Base-by-base conservation (phyloP, 2,797 vertebrate genomes). In the Acrossocheilus fasciatus region DNA sequence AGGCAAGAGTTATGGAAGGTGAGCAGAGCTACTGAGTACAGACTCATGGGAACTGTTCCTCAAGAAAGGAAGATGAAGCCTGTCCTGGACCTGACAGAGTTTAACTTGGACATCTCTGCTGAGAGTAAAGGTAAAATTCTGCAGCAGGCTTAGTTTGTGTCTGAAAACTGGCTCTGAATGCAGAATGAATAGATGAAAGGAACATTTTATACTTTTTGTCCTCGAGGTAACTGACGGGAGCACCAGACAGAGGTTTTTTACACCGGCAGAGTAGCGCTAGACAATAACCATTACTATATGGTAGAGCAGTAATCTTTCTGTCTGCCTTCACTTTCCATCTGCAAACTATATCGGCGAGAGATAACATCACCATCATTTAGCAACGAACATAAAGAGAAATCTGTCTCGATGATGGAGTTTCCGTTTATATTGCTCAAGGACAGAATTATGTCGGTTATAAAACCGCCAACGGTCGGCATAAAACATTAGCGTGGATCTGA, bases 391-490 rank as follows among this genome's bases (percentile, higher is more conserved):
- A 88, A 92, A 87, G 88, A 86, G 75, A 90, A 89, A 91, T 90
- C 59, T 11, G 47, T 81, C 89, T 89, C 73, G 72, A 76, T 88
- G 87, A 93, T 91, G 74, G 83, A 82, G 91, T 86, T 90, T 87
- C 34, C 81, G 79, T 84, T 90, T 85, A 85, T 84, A 86, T 87
- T 82, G 82, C 78, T 91, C 87, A 90, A 89, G 88, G 88, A 88
- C 80, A 87, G 86, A 91, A 89, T 90, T 90, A 91, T 89, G 90
- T 82, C n/a, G 11, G 81, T 87, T 78, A 87, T 90, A 91, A 90
- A 90, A 86, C 66, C 69, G 77, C 77, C 81, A 83, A 83, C 34
- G 79, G 52, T 85, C 87, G 84, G 66, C 73, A 85, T 86, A 83
- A 88, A 87, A 81, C 85, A 85, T 79, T 73, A 85, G 57, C 34